Percentiles rank a stretch among this genome's conserved stretches.
Evolutionary conservation across 2,888 invertebrate genomes (phyloP).

Genomic region (Nomada fabriciana): DNA sequence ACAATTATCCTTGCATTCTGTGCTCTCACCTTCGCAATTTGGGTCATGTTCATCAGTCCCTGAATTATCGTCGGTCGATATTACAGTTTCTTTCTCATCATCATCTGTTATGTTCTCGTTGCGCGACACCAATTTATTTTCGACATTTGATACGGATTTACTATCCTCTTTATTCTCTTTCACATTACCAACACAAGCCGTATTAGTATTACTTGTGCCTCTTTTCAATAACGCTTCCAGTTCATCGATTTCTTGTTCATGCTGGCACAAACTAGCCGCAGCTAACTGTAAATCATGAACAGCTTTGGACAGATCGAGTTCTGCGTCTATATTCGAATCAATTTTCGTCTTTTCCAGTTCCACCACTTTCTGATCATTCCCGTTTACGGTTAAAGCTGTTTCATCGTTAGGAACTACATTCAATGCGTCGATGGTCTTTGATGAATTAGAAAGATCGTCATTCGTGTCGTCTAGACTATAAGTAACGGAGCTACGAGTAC

Average conservation of each 20-base stretch:
- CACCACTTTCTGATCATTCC: slow-evolving; percentile 6
- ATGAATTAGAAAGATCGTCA: slow-evolving; percentile 37
- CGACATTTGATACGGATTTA: background rate
- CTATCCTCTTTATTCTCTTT: background rate
- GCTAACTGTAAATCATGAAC: slow-evolving; percentile 66
- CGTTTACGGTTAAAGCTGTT: slow-evolving; percentile 25
- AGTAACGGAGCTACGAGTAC: slow-evolving; percentile 56
- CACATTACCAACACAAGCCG: background rate
- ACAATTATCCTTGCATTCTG: slow-evolving; percentile 69
- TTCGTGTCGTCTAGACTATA: slow-evolving; percentile 53
- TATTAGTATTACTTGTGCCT: slow-evolving; percentile 2
- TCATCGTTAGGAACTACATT: slow-evolving; percentile 46
- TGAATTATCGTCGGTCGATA: slow-evolving; percentile 34
- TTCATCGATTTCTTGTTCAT: slow-evolving; percentile 57
- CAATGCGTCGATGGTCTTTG: slow-evolving; percentile 19
- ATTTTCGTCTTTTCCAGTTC: background rate
- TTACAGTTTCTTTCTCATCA: slow-evolving; percentile 47
- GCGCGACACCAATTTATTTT: background rate
- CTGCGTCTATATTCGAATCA: slow-evolving; percentile 35
- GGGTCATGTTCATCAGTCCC: slow-evolving; percentile 23
- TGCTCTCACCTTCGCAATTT: slow-evolving; percentile 79
- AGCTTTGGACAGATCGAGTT: slow-evolving; percentile 62
- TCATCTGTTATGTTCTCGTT: slow-evolving; percentile 29
- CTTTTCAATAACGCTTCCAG: slow-evolving; percentile 38
- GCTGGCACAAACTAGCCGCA: slow-evolving; percentile 65